Base-by-base conservation (phyloP, 2,888 invertebrate species). In the Cantharis lateralis region DNA sequence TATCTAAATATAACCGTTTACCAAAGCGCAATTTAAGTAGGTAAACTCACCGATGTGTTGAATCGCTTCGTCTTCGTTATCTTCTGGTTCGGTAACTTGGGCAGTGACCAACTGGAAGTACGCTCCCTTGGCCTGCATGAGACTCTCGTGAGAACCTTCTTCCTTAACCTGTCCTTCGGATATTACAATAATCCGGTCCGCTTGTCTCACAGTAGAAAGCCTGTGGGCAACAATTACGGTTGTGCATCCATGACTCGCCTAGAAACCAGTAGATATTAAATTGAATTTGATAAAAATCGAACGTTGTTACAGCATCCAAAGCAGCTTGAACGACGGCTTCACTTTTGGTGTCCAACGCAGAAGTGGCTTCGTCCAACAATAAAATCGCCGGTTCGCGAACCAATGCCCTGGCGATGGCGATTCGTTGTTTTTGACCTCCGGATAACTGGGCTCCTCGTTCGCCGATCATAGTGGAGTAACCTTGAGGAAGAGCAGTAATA, bases 341-440 rank as follows among this genome's bases (percentile, higher is more conserved):
- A 79, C 96, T 96, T 32, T 93, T 92, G 0, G 94, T 94, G 85
- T 97, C 97, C 18, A 97, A 89, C 0, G 97, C 97, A 2, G 96
- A 96, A 0, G 97, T 97, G 0, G 96, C 97, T 88, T 97, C 97
- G 83, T 97, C 97, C 15, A 95, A 86, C 1, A 96, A 88, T 64
- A 96, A 88, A 80, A 97, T 93, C 72, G 91, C 91, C 0, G 97
- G 97, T 85, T 96, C 92, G 26, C 95, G 90, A 2, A 97, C 91
- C 7, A 98, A 88, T 0, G 97, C 97, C 79, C 97, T 90, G 0
- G 97, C 97, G 82, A 97, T 97, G 2, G 97, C 97, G 62, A 97
- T 95, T 75, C 96, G 90, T 87, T 97, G 97, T 85, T 96, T 97
- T 86, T 97, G 96, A 0, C 96, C 96, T 11, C 96, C 96, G 0